phyloP scores from a whole-genome alignment of 1,140 invertebrate species.

The Protaetia brevitarsis region DNA sequence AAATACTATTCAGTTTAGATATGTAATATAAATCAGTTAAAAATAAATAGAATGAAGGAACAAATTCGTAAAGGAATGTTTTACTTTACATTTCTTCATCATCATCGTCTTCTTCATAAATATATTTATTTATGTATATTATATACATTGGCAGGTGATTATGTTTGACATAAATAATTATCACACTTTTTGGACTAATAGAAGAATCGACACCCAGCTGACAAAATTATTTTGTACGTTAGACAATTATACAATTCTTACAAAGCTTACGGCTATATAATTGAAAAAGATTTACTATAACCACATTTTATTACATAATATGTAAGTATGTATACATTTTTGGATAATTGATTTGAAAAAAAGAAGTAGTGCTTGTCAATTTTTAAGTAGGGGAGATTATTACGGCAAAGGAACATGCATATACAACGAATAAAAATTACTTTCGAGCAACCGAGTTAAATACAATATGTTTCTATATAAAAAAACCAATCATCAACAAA shows the following conservation, averaged over 20 bases:
- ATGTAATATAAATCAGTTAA: constrained; percentile 6
- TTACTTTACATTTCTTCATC: constrained; percentile 4
- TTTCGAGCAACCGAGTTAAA: too few relatives aligned
- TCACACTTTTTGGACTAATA: constrained; percentile 24
- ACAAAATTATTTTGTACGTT: constrained; percentile 18
- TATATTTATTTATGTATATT: constrained; percentile 14
- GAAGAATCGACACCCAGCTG: constrained; percentile 13
- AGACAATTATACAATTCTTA: constrained; percentile 1
- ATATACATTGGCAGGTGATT: constrained; percentile 26
- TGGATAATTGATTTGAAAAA: too few relatives aligned
- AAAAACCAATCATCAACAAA: too few relatives aligned
- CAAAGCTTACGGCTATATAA: background rate
- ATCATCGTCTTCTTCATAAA: background rate
- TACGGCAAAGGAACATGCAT: too few relatives aligned
- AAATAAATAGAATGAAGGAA: constrained; percentile 19
- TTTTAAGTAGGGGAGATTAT: too few relatives aligned
- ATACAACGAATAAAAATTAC: too few relatives aligned
- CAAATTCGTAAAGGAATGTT: constrained; percentile 19
- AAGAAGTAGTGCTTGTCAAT: too few relatives aligned
- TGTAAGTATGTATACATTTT: too few relatives aligned
- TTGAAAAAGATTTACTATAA: constrained; percentile 3
- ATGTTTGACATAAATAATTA: constrained; percentile 26
- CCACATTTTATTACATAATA: background rate
- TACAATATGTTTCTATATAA: too few relatives aligned
- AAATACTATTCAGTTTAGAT: constrained; percentile 14